phyloP scores from a whole-genome alignment of 2,888 invertebrate species.

The Panzeria rudis region DNA sequence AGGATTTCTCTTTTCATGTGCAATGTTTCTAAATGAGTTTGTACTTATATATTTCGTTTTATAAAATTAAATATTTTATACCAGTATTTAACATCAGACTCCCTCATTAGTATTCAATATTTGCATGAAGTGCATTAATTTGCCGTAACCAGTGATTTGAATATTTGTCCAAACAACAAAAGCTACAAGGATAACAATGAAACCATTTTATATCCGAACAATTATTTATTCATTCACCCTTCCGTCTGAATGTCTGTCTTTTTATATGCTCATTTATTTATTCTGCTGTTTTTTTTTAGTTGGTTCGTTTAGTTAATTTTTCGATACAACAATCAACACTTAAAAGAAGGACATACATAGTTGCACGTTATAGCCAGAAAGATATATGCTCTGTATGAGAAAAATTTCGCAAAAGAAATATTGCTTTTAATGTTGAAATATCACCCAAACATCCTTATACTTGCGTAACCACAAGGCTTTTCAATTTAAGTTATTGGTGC shows the following conservation, averaged over 20 bases:
- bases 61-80: conserved; percentile 36
- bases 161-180: conserved; percentile 36
- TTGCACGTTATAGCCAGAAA: conserved; percentile 36
- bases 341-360: conserved; percentile 66
- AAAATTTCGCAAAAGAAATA: conserved; percentile 48
- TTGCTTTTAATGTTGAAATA: conserved; percentile 25
- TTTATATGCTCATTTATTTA: conserved; percentile 25
- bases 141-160: conserved; percentile 68
- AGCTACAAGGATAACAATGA: conserved; percentile 19
- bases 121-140: conserved; percentile 71
- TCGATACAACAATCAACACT: conserved; percentile 71
- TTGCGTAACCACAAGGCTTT: conserved; percentile 5
- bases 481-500: background rate
- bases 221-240: conserved; percentile 54
- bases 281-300: conserved; percentile 31
- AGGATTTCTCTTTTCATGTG: conserved; percentile 9
- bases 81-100: conserved; percentile 38
- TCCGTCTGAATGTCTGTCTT: background rate
- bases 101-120: conserved; percentile 71
- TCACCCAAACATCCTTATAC: background rate
- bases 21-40: background rate
- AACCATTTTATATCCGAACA: conserved; percentile 52
- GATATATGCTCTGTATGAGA: background rate
- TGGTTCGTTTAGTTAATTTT: conserved; percentile 65
- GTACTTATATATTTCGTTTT: conserved; percentile 17